Evolutionary conservation across 2,797 vertebrate genomes (phyloP).

Genomic region (Sebastes variabilis): DNA sequence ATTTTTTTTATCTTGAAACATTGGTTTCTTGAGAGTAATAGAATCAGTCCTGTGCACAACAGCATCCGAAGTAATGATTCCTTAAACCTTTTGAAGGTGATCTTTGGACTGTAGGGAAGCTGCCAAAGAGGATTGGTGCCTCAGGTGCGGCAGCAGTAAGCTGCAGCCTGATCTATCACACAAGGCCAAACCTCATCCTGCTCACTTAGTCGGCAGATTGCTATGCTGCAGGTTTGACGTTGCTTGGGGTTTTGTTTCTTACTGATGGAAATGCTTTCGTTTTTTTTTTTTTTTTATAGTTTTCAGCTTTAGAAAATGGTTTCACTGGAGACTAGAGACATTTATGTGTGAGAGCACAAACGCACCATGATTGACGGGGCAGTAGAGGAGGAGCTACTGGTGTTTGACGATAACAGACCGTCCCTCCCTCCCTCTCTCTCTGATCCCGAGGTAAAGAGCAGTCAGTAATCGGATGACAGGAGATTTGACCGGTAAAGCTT

Average conservation of each 20-base stretch:
- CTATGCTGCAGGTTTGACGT: neutral
- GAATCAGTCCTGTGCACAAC: neutral
- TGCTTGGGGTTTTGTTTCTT: neutral
- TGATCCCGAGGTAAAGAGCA: slow-evolving; percentile 75
- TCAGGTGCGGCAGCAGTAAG: slow-evolving; percentile 38
- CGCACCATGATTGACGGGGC: neutral
- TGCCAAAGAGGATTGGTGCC: slow-evolving; percentile 59
- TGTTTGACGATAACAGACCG: slow-evolving; percentile 5
- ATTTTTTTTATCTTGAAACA: neutral
- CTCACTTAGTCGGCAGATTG: neutral
- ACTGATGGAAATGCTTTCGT: neutral
- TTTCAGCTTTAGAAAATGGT: neutral
- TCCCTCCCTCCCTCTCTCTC: slow-evolving; percentile 37
- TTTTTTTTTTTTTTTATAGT: neutral
- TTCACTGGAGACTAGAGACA: neutral
- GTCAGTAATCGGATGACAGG: slow-evolving; percentile 82
- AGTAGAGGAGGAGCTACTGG: neutral
- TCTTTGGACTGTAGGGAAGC: slow-evolving; percentile 50
- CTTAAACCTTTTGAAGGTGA: slow-evolving; percentile 54
- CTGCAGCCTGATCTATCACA: slow-evolving; percentile 18
- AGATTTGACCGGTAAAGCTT: slow-evolving; percentile 78
- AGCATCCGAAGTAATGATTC: slow-evolving; percentile 1
- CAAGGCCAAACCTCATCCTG: slow-evolving; percentile 6
- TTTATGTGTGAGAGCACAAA: neutral
- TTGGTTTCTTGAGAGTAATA: neutral